Evolutionary conservation across 2,888 invertebrate genomes (phyloP), one percentile per base, ranked within the genome.

Genomic region (Synergus laeviventris): DNA sequence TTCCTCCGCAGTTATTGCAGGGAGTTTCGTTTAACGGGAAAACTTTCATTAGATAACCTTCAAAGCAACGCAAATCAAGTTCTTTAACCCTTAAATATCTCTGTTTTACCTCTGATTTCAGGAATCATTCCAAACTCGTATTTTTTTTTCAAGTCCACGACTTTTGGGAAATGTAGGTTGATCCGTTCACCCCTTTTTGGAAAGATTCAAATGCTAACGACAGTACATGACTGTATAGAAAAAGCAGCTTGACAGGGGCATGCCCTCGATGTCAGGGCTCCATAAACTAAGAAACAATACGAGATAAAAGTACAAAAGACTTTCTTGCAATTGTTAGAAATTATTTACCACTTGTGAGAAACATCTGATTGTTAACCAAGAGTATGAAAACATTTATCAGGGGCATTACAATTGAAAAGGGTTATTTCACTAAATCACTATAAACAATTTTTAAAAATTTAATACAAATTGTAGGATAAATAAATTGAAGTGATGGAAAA

Each of bases 11-110:
- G 82, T 83, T 83, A 84, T 83, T 78, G 76, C 81, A 75, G 78
- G 79, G 82, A 85, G 85, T 84, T 84, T 82, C 84, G 84, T 85
- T 81, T 78, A 79, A 81, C 81, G 78, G 76, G 76, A 75, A 81
- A 86, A 86, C 85, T 86, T 81, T 79, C 75, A 76, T 76, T 81
- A 79, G 78, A 80, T 49, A 70, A 70, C 70, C 70, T 70, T 70
- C 70, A 70, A 49, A 49, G 70, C n/a, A 49, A 24, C n/a, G 45
- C 42, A 70, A 18, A 70, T 49, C n/a, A 49, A 45, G 31, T 70
- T 49, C 31, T n/a, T 36, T 36, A 49, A 70, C n/a, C 24, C 12
- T 31, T 11, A n/a, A 49, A n/a, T 49, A 70, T 49, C 31, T 31
- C 31, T 45, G n/a, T 49, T 36, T 49, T 18, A 49, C 49, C 49